Base-by-base conservation (phyloP, 2,888 invertebrate species). In the Dasypogon diadema region DNA sequence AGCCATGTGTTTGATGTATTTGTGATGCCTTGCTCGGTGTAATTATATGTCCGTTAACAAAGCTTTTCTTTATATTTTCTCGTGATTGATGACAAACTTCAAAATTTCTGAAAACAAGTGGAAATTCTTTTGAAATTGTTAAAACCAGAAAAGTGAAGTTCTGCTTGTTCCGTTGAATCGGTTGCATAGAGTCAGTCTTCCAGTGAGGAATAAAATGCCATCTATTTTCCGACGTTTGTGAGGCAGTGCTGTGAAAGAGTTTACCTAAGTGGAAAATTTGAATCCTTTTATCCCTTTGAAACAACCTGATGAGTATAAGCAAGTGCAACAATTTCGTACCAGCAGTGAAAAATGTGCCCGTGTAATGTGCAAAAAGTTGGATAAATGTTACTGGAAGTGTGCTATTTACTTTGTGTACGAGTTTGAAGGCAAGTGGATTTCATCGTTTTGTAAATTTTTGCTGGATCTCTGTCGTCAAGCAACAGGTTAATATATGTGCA, bases 401-500 rank as follows among this genome's bases (percentile, higher is more conserved):
- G 34, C 60, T 63, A 63, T n/a, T 65, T 65, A 65, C 65, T 46
- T 65, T 46, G 65, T 65, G 24, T 22, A 48, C 37, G 22, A 65
- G 14, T 65, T 46, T 21, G 4, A 21, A 2, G 18, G 51, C 1
- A 21, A 18, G 51, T 21, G 51, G 51, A 51, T 51, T 51, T 51
- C 46, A 46, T 46, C 24, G 58, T 58, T 30, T 30, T 58, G 3
- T 14, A 58, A 26, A 26, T 34, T 12, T n/a, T 8, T 3, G n/a
- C 48, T 12, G 63, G 18, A 63, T 42, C n/a, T n/a, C n/a, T n/a
- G n/a, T n/a, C 55, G 18, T 21, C 42, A 65, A 22, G 65, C 65
- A 65, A 65, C 65, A 65, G 65, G 65, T 65, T 65, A 65, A 42
- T 65, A 46, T 42, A 65, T 46, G 65, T 65, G 46, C 46, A 46